These are phyloP conservation scores for Romanomermis culicivorax DNA, from an alignment of 2,888 invertebrate genomes.

Conservation along the genomic window DNA sequence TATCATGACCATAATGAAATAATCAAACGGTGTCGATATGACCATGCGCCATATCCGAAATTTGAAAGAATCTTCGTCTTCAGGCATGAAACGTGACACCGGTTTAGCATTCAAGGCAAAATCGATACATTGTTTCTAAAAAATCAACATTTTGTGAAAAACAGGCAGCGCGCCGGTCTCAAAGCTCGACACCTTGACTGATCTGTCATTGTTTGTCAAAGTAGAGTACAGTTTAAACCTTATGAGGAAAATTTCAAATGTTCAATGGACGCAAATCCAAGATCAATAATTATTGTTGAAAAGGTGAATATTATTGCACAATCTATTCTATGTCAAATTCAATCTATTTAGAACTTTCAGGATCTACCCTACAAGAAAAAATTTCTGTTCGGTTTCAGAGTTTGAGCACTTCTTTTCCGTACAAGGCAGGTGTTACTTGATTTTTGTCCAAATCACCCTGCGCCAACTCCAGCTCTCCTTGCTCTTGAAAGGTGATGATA, in stretches of 20 bases:
- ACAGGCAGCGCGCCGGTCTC: too few species aligned
- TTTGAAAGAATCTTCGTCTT: constrained; percentile 84
- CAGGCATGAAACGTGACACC: constrained; percentile 95
- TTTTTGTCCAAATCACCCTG: constrained; percentile 99
- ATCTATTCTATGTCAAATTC: too few species aligned
- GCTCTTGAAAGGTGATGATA: constrained; percentile 99
- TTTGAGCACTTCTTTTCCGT: neutral
- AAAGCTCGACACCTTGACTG: too few species aligned
- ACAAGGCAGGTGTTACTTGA: constrained; percentile 46
- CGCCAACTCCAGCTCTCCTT: constrained; percentile 97
- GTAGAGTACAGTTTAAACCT: too few species aligned
- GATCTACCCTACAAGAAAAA: too few species aligned
- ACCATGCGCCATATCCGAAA: constrained; percentile 97
- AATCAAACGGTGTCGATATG: constrained; percentile 96
- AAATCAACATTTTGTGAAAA: too few species aligned
- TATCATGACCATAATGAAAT: constrained; percentile 99
- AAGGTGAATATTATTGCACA: too few species aligned
- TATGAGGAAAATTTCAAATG: neutral
- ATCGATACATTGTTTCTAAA: constrained; percentile 99
- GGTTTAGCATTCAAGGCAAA: constrained; percentile 97
- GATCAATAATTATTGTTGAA: too few species aligned
- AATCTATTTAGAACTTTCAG: too few species aligned
- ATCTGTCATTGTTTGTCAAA: too few species aligned
- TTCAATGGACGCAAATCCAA: neutral
- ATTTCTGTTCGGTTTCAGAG: too few species aligned